Conservation (phyloP, 2,888 invertebrate species). For the Unio pictorum region DNA sequence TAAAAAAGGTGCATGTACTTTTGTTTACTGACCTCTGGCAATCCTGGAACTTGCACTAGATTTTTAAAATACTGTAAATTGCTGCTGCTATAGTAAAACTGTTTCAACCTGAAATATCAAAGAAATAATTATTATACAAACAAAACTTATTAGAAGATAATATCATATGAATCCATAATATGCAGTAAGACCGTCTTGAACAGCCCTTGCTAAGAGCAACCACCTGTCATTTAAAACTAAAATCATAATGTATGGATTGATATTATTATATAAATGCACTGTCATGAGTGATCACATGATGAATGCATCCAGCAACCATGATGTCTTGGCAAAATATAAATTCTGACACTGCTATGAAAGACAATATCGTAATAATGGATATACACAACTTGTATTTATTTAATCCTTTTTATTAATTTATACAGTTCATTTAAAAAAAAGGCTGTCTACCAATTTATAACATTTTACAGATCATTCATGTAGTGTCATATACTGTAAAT, state of each 20-base stretch:
- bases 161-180: not conserved
- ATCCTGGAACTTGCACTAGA: slow-evolving; percentile 90
- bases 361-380: too few species aligned
- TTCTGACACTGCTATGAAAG: too few species aligned
- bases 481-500: too few species aligned
- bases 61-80: slow-evolving; percentile 98
- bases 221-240: too few species aligned
- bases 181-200: not conserved
- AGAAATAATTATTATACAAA: slow-evolving; percentile 3
- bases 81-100: slow-evolving; percentile 93
- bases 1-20: not conserved
- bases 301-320: too few species aligned
- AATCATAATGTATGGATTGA: too few species aligned
- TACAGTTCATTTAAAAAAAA: not conserved
- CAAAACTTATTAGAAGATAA: slow-evolving; percentile 1
- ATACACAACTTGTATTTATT: not conserved
- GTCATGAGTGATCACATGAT: too few species aligned
- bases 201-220: too few species aligned
- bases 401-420: not conserved
- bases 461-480: too few species aligned
- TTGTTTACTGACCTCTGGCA: slow-evolving; percentile 82
- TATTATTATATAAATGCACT: too few species aligned
- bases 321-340: too few species aligned
- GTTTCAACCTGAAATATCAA: slow-evolving; percentile 77
- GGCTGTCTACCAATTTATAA: too few species aligned